Base-by-base conservation (phyloP, 2,797 vertebrate species). In the Labroides dimidiatus region DNA sequence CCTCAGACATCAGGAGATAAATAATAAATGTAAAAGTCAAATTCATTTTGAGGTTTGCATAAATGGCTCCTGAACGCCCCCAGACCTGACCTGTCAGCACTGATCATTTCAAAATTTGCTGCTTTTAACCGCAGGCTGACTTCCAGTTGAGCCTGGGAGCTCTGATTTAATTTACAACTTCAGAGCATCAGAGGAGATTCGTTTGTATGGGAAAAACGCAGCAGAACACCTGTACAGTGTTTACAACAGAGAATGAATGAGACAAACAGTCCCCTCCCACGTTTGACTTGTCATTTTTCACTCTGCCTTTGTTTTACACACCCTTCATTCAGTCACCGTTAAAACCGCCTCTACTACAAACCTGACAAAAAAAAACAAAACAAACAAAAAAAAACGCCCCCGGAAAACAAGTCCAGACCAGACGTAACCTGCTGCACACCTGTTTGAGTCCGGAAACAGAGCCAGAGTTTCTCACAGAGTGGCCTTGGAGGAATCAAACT, bases 391-490 rank as follows among this genome's bases (percentile, higher is more conserved):
- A 9, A 9, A n/a, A 10, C 10, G 10, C 45, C 20, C 20, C 45
- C 33, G 24, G 10, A 0, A 20, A 52, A 67, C 27, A 49, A 33
- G 56, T 20, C 17, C 14, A 12, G 3, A 47, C 49, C 20, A 16
- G 43, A n/a, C 27, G 13, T 0, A 6, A 41, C 14, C 36, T 4
- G 24, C 45, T 48, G 37, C 50, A 76, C 70, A 78, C 71, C 58
- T 68, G 70, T 36, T 33, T 11, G 23, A 33, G 6, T 48, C 16
- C 15, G 50, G n/a, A 15, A 1, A 5, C 45, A 47, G 44, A 47
- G 37, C 13, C 20, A 47, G n/a, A 45, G 37, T 39, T 39, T 39
- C 37, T 39, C 37, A 39, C 37, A 39, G 11, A 14, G 37, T 33
- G 30, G 30, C 30, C 30, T 8, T 27, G 24, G 24, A 33, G 4